Conservation (phyloP, 2,113 vertebrate species). For the Genyomyrus donnyi region DNA sequence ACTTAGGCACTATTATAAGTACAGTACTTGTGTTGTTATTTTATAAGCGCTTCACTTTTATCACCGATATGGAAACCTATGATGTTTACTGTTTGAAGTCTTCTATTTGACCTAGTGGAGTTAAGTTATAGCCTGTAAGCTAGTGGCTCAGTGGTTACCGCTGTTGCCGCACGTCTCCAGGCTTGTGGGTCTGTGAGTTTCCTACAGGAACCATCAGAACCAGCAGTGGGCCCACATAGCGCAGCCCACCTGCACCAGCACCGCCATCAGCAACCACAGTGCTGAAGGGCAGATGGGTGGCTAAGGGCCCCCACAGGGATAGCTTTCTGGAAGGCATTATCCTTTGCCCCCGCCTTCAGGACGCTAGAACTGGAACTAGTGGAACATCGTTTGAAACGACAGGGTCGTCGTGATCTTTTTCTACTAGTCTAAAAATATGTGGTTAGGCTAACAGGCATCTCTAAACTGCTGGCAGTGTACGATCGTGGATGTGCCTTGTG, state of each 20-base stretch:
- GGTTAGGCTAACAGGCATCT: not conserved
- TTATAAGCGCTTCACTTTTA: not conserved
- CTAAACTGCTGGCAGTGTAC: not conserved
- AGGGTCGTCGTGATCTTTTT: not conserved
- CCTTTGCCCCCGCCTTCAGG: constrained; percentile 69
- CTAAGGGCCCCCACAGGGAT: constrained; percentile 69
- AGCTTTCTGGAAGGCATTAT: constrained; percentile 69
- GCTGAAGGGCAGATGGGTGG: constrained; percentile 52
- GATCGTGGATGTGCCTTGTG: not conserved
- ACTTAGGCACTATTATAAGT: not conserved
- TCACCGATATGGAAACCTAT: not conserved
- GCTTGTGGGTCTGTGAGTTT: not conserved
- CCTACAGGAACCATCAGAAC: constrained; percentile 56
- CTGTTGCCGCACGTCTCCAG: not conserved
- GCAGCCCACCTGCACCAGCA: constrained; percentile 36
- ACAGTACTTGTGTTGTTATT: not conserved
- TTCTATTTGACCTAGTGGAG: not conserved
- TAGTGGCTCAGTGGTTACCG: not conserved
- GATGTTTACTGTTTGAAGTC: not conserved
- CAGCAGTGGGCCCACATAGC: constrained; percentile 59
- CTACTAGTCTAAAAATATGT: not conserved
- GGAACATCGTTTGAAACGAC: too few relatives aligned
- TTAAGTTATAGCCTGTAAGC: not conserved
- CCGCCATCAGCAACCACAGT: not conserved
- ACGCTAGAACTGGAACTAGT: constrained; percentile 80